These are phyloP conservation scores for Barypeithes pellucidus DNA, from an alignment of 2,888 invertebrate species.

Conservation along the genomic window DNA sequence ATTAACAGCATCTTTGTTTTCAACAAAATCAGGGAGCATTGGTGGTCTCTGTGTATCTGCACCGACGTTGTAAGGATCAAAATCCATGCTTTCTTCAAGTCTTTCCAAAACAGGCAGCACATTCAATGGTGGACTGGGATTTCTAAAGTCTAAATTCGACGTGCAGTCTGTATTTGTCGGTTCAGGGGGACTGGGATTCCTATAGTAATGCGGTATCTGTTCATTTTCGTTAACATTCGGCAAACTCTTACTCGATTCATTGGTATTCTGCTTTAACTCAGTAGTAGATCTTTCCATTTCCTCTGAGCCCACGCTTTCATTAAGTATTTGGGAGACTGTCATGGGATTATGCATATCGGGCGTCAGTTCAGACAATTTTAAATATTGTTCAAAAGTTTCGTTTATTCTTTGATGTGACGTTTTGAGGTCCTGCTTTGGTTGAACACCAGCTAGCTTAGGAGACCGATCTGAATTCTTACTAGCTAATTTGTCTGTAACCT, in stretches of 20 bases:
- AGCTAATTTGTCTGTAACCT: slow-evolving; percentile 1
- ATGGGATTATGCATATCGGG: not conserved
- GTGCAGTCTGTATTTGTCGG: not conserved
- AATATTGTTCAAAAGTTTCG: slow-evolving; percentile 8
- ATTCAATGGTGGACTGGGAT: slow-evolving; percentile 29
- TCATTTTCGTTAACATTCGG: not conserved
- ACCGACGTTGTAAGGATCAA: not conserved
- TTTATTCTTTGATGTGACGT: slow-evolving; percentile 9
- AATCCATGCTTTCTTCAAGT: not conserved
- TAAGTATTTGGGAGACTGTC: not conserved
- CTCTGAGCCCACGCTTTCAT: not conserved
- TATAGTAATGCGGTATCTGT: not conserved
- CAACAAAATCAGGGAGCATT: slow-evolving; percentile 23
- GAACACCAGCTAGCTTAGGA: not conserved
- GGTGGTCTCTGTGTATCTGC: not conserved
- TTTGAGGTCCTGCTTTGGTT: not conserved
- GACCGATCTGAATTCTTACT: not conserved
- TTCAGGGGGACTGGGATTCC: slow-evolving; percentile 1
- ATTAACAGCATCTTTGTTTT: slow-evolving; percentile 15
- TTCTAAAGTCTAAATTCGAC: not conserved
- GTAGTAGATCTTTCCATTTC: not conserved
- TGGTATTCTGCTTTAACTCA: not conserved
- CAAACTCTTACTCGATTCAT: not conserved
- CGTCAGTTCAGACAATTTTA: not conserved
- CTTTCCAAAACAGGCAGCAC: not conserved